Percentiles rank a stretch among this genome's conserved stretches.
Conservation (phyloP, 2,797 vertebrate genomes). For the Aplochiton taeniatus region DNA sequence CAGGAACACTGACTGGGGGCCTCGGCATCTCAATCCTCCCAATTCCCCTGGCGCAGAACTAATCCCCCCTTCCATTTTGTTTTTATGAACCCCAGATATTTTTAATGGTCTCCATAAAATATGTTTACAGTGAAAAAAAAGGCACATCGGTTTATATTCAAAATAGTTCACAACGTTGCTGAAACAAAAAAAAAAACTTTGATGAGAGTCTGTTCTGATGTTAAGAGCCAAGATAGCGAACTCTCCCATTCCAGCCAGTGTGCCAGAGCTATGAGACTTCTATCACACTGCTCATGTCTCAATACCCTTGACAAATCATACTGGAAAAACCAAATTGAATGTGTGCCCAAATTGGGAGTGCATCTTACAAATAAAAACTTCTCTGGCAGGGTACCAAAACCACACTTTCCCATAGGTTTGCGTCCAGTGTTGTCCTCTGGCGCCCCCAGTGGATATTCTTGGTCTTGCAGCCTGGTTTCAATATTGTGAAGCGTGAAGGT, state of each 20-base stretch:
- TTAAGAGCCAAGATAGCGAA: constrained; percentile 33
- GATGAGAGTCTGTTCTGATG: constrained; percentile 6
- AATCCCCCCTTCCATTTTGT: too few relatives aligned
- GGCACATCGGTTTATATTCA: constrained; percentile 27
- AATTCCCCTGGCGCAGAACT: constrained; percentile 4
- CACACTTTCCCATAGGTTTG: constrained; percentile 51
- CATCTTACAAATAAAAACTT: constrained; percentile 47
- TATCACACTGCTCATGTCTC: constrained; percentile 41
- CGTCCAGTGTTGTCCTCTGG: constrained; percentile 1
- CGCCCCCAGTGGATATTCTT: constrained; percentile 16
- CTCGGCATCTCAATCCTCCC: constrained; percentile 40
- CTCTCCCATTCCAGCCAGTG: constrained; percentile 38
- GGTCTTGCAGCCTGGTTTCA: too few relatives aligned
- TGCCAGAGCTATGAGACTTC: constrained; percentile 29
- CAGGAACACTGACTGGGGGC: constrained; percentile 29
- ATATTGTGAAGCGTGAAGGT: too few relatives aligned
- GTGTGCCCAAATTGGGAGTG: constrained; percentile 45
- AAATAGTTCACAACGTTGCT: not conserved
- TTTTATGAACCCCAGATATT: constrained; percentile 14
- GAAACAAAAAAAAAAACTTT: constrained; percentile 32
- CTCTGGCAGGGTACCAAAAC: constrained; percentile 40
- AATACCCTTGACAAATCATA: constrained; percentile 52
- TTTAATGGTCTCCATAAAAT: constrained; percentile 34
- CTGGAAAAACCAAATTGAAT: constrained; percentile 50
- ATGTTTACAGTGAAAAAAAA: constrained; percentile 30